phyloP scores from a whole-genome alignment of 1,140 invertebrate species.

The Temnothorax curvispinosus region DNA sequence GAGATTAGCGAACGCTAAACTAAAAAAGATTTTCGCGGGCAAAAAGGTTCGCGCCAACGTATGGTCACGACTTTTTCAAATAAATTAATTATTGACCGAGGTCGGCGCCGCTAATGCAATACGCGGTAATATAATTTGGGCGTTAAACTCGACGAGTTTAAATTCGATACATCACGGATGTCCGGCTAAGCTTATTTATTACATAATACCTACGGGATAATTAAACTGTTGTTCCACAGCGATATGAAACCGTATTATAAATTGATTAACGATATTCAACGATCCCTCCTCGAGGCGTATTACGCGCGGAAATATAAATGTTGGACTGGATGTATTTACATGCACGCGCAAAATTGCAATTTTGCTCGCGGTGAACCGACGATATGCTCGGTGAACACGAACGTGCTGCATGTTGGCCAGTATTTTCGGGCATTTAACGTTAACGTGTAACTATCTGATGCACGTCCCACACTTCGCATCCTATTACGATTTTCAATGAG shows the following conservation, averaged over 20 bases:
- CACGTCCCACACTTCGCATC: not conserved
- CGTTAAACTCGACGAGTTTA: slow-evolving; percentile 13
- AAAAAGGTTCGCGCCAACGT: not conserved
- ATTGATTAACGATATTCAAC: slow-evolving; percentile 51
- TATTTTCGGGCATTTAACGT: slow-evolving; percentile 10
- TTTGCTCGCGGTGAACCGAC: slow-evolving; percentile 38
- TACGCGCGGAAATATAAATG: slow-evolving; percentile 36
- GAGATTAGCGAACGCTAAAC: not conserved
- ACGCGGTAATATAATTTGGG: slow-evolving; percentile 29
- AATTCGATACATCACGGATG: slow-evolving; percentile 28
- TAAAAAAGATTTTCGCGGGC: not conserved
- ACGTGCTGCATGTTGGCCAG: not conserved
- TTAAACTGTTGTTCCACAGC: slow-evolving; percentile 35
- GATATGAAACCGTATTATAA: slow-evolving; percentile 18
- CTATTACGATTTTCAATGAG: not conserved
- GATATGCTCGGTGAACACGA: not conserved
- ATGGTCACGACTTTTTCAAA: not conserved
- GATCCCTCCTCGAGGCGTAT: not conserved
- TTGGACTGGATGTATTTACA: slow-evolving; percentile 7
- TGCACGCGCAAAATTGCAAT: slow-evolving; percentile 31
- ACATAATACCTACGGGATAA: slow-evolving; percentile 36
- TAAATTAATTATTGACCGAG: slow-evolving; percentile 9
- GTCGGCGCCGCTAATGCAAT: slow-evolving; percentile 2
- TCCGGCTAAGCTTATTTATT: slow-evolving; percentile 34
- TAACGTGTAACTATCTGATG: not conserved